A percentile compares a stretch with the other conserved stretches of the same genome.
Conservation (phyloP, 2,797 vertebrate genomes). For the Megalops cyprinoides region DNA sequence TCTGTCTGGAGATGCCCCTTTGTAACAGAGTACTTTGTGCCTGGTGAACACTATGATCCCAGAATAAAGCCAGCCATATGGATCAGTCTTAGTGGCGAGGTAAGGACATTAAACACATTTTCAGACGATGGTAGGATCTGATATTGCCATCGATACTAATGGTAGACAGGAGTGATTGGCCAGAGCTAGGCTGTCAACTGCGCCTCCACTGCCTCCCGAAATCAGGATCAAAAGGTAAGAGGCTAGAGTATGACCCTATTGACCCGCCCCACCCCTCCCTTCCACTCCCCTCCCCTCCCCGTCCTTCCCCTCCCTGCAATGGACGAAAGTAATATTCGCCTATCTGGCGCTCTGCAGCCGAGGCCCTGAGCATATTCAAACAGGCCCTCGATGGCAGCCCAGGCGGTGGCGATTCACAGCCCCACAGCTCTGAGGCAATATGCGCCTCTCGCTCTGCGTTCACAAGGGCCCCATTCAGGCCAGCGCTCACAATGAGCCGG, state of each 20-base stretch:
- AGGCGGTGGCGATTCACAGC: neutral
- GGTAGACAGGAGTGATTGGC: too few species aligned
- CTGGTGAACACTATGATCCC: too few species aligned
- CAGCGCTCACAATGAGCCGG: slow-evolving; percentile 26
- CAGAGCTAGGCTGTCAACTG: neutral
- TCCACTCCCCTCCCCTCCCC: neutral
- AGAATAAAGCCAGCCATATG: too few species aligned
- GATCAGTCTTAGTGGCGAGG: too few species aligned
- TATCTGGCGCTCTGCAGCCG: too few species aligned
- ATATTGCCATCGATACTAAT: too few species aligned
- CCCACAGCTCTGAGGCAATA: neutral
- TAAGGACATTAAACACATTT: too few species aligned
- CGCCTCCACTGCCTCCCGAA: slow-evolving; percentile 7
- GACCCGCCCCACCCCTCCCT: slow-evolving; percentile 6
- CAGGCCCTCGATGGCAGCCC: neutral
- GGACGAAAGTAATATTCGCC: slow-evolving; percentile 3
- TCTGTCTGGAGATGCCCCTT: too few species aligned
- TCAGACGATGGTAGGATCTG: too few species aligned
- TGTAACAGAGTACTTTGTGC: too few species aligned
- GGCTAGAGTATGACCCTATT: slow-evolving; percentile 24
- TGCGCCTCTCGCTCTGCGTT: neutral
- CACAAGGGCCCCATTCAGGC: slow-evolving; percentile 8
- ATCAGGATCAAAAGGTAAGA: slow-evolving; percentile 24
- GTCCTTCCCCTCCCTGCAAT: neutral
- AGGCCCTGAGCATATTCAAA: slow-evolving; percentile 4